A percentile compares a stretch with the other conserved stretches of the same genome.
phyloP scores from a whole-genome alignment of 1,140 invertebrate species.

The Coenobita brevimanus region DNA sequence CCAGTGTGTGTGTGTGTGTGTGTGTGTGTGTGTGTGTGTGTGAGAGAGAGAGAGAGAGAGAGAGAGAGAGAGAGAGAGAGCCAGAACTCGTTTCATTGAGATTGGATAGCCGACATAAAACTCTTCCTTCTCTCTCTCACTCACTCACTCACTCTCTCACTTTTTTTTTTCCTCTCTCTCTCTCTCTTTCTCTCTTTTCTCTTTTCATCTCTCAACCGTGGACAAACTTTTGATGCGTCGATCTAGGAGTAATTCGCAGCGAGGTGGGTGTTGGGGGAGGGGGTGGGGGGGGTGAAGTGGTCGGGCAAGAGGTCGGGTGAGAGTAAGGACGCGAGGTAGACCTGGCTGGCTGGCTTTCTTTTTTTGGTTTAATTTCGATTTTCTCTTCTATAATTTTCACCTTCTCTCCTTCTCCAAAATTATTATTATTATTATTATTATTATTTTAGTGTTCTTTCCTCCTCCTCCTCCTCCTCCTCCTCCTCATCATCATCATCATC shows the following conservation, averaged over 20 bases:
- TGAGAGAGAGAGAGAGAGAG: background rate
- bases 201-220: slow-evolving; percentile 46
- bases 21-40: slow-evolving; percentile 3
- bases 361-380: no score
- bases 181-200: background rate
- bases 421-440: no score
- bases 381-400: no score
- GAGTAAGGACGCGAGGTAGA: background rate
- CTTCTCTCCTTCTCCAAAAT: no score
- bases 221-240: slow-evolving; percentile 63
- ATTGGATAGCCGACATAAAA: slow-evolving; percentile 62
- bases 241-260: slow-evolving; percentile 57
- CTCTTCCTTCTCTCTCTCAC: background rate
- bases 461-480: no score
- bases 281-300: background rate
- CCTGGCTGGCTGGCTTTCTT: background rate
- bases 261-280: slow-evolving; percentile 1
- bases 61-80: slow-evolving; percentile 24
- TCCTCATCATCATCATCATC: no score
- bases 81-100: slow-evolving; percentile 66
- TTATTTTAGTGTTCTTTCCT: no score
- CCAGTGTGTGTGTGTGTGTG: slow-evolving; percentile 4
- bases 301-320: background rate
- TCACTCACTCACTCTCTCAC: background rate
- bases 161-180: slow-evolving; percentile 44